Evolutionary conservation across 2,113 vertebrate species (phyloP).

Genomic region (Nannobrachium achirus): DNA sequence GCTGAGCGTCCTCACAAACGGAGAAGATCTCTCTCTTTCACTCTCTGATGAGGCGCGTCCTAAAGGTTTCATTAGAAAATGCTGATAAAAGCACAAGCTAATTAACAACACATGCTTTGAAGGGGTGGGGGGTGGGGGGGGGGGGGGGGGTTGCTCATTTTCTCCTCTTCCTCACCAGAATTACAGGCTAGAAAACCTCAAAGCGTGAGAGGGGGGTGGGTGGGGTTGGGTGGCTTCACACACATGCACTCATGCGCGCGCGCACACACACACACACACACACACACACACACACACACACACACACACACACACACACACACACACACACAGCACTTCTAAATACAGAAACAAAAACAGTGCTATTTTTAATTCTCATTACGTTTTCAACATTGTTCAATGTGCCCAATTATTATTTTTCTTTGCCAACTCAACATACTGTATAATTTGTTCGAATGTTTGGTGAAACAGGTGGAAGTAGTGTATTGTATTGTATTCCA

Average conservation of each 20-base stretch:
- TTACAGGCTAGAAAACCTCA: slow-evolving; percentile 67
- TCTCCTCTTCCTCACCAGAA: slow-evolving; percentile 30
- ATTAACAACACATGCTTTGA: slow-evolving; percentile 85
- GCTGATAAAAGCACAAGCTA: slow-evolving; percentile 88
- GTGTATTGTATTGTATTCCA: background rate
- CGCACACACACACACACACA: no score
- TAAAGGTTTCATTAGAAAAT: slow-evolving; percentile 86
- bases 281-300: no score
- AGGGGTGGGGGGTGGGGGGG: slow-evolving; percentile 72
- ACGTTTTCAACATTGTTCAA: slow-evolving; percentile 72
- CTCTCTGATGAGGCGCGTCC: slow-evolving; percentile 81
- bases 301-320: no score
- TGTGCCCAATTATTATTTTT: slow-evolving; percentile 76
- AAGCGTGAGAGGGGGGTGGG: slow-evolving; percentile 64
- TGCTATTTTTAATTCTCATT: slow-evolving; percentile 48
- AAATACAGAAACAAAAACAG: slow-evolving; percentile 72
- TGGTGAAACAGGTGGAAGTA: slow-evolving; percentile 23
- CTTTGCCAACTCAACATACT: slow-evolving; percentile 63
- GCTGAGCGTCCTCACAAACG: slow-evolving; percentile 66
- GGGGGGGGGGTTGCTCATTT: slow-evolving; percentile 55
- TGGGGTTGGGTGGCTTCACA: slow-evolving; percentile 42
- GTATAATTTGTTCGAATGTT: slow-evolving; percentile 45
- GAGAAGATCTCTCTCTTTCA: slow-evolving; percentile 63
- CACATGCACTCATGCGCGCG: slow-evolving; percentile 8
- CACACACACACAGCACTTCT: slow-evolving; percentile 71